Evolutionary conservation across 2,797 vertebrate species (phyloP), one percentile per base, ranked within the genome.

Genomic region (Schizothorax lantsangensis): DNA sequence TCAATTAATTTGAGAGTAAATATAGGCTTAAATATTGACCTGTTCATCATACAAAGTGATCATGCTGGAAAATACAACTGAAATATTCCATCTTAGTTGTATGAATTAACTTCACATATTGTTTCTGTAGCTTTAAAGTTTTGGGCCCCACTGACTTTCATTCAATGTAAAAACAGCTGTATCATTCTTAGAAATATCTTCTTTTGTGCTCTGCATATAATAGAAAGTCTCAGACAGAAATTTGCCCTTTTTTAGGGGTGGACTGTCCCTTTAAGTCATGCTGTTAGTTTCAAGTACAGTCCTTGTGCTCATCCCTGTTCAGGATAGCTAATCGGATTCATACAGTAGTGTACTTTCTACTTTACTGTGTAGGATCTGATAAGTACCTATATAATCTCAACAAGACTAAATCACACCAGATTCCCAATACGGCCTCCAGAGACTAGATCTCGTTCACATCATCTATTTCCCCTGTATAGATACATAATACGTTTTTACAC

Each of bases 301-400:
- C 45, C 11, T 38, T 21, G 5, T 71, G 33, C 30, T 54, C 64
- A 71, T 52, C 80, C 30, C 33, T 23, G 8, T 26, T 64, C 26
- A 19, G 64, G 40, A 77, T 14, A 47, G 36, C 52, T 84, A 64
- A 84, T 68, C 14, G 2, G 45, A 54, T 84, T 78, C 9, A 7
- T 68, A 9, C 43, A 4, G 3, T 45, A 36, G 2, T 30, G 45
- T 17, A 17, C 23, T 79, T 71, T 9, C 62, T 69, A 15, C 33
- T 84, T 84, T 12, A 52, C 45, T 69, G 33, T 43, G 64, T 79
- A 43, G 33, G n/a, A 59, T 19, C 49, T 33, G 84, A 69, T 79
- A 79, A 71, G 75, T 52, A 45, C 49, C 66, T 79, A 23, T 59
- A 33, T 72, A 74, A 83, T 83, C 81, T 73, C 52, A 73, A 59